Conservation (phyloP, 2,888 invertebrate genomes). For the Synanthedon andrenaeformis region DNA sequence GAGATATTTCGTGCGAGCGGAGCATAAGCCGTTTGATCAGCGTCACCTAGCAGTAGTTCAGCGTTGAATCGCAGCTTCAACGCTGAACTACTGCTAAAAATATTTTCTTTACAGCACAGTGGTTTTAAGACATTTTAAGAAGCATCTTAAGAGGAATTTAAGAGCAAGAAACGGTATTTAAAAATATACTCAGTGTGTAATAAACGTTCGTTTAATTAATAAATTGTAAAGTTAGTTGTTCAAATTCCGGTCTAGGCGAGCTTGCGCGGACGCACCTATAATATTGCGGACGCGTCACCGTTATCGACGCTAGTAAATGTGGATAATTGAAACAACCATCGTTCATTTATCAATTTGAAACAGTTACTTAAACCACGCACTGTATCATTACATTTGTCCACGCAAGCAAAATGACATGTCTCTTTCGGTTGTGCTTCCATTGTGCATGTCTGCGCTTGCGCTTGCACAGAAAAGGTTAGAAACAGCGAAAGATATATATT, state of each 20-base stretch:
- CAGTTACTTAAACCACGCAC: slow-evolving; percentile 19
- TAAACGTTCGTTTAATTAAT: slow-evolving; percentile 11
- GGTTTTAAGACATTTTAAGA: too few species aligned
- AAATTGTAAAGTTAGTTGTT: not conserved
- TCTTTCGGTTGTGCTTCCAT: too few species aligned
- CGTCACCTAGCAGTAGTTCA: too few species aligned
- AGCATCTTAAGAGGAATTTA: too few species aligned
- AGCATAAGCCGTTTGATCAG: too few species aligned
- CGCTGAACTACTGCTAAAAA: too few species aligned
- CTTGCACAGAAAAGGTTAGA: too few species aligned
- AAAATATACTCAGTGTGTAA: slow-evolving; percentile 7
- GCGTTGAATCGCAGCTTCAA: too few species aligned
- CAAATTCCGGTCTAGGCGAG: not conserved
- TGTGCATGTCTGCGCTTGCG: too few species aligned
- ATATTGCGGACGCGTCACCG: slow-evolving; percentile 18
- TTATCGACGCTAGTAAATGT: slow-evolving; percentile 20
- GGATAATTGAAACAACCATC: slow-evolving; percentile 19
- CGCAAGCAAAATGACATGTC: not conserved
- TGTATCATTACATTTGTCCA: not conserved
- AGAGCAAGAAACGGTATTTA: not conserved
- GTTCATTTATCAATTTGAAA: slow-evolving; percentile 20
- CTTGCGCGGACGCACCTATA: slow-evolving; percentile 1
- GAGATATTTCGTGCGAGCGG: too few species aligned
- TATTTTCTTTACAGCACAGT: too few species aligned
- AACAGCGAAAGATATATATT: too few species aligned